Evolutionary conservation across 2,797 vertebrate genomes (phyloP).

Genomic region (Anolis apletophallus): DNA sequence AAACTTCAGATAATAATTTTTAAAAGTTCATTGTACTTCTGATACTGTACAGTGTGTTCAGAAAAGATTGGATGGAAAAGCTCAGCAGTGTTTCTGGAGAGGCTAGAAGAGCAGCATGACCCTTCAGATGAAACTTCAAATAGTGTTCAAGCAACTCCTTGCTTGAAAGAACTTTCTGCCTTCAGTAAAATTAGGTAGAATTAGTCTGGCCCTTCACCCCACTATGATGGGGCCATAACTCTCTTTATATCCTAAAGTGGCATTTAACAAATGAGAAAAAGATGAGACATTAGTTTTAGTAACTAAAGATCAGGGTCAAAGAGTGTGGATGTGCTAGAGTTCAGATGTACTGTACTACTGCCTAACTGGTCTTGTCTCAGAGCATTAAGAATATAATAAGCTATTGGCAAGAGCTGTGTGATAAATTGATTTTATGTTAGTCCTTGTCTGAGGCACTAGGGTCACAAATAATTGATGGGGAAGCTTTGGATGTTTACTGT

Average conservation of each 20-base stretch:
- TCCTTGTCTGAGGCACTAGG: neutral
- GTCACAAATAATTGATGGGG: rapidly evolving
- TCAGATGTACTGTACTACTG: constrained; percentile 18
- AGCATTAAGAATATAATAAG: neutral
- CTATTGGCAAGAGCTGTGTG: neutral
- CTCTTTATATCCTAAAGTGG: constrained; percentile 13
- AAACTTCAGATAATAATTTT: neutral
- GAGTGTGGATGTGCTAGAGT: constrained; percentile 1
- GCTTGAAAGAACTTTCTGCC: neutral
- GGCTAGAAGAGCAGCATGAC: neutral
- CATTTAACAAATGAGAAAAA: constrained; percentile 42
- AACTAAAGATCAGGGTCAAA: neutral
- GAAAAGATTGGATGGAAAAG: neutral
- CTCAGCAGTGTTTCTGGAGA: neutral
- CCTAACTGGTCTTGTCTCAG: constrained; percentile 13
- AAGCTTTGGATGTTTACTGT: neutral
- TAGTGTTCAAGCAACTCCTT: neutral
- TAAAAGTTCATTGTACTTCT: neutral
- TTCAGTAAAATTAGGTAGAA: constrained; percentile 5
- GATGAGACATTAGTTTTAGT: neutral
- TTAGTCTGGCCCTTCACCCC: neutral
- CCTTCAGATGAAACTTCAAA: neutral
- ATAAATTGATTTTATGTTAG: neutral
- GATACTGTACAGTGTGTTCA: neutral
- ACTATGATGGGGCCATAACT: neutral